These are phyloP conservation scores for Osmerus eperlanus DNA, from an alignment of 2,113 vertebrate genomes.

Conservation along the genomic window DNA sequence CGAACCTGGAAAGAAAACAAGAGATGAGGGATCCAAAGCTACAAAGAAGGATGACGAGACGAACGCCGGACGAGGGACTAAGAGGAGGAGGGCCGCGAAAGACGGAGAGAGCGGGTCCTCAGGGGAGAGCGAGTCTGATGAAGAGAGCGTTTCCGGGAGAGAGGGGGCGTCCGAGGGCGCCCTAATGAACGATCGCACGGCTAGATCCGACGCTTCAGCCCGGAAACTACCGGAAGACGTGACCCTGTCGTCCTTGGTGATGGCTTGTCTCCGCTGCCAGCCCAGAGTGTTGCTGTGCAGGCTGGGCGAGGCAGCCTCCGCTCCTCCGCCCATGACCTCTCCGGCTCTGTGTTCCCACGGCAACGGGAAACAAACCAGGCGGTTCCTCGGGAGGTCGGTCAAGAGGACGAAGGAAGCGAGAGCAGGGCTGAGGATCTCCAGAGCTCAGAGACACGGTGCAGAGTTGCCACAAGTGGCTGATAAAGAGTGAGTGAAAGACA, in stretches of 20 bases:
- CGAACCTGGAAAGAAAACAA: slow-evolving; percentile 24
- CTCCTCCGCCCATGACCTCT: background rate
- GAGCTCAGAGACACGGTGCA: slow-evolving; percentile 5
- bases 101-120: background rate
- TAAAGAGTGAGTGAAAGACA: slow-evolving; percentile 66
- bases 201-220: background rate
- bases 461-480: slow-evolving; percentile 27
- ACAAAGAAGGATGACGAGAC: slow-evolving; percentile 4
- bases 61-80: background rate
- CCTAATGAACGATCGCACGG: background rate
- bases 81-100: background rate
- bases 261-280: no score
- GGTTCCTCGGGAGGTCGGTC: background rate
- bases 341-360: background rate
- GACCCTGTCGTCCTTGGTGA: no score
- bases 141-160: background rate
- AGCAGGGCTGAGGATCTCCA: background rate
- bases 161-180: background rate
- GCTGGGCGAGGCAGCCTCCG: background rate
- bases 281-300: no score
- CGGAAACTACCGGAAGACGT: no score
- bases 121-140: background rate
- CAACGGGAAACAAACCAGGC: background rate
- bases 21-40: slow-evolving; percentile 13
- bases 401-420: background rate